These are phyloP conservation scores for Panthera tigris DNA, from an alignment of 2,113 vertebrate species.

Conservation along the genomic window DNA sequence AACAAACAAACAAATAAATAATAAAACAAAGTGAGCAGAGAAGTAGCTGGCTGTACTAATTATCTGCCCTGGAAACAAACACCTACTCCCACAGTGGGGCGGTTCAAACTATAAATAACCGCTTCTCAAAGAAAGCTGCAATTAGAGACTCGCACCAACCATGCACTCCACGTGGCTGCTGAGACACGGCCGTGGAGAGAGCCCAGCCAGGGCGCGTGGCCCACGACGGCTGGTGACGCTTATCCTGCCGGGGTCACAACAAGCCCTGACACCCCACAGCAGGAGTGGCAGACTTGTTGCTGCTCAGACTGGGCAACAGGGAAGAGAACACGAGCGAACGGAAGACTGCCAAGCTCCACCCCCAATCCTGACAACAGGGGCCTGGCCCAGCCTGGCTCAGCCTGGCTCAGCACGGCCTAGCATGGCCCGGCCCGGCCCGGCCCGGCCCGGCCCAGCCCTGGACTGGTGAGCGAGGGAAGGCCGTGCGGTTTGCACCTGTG, in stretches of 20 bases:
- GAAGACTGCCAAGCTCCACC: neutral
- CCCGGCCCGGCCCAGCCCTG: neutral
- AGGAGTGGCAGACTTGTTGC: neutral
- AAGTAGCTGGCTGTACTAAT: neutral
- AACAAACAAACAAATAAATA: no score
- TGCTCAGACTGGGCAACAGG: neutral
- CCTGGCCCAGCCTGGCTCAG: neutral
- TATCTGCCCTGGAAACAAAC: rapidly evolving
- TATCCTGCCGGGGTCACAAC: rapidly evolving
- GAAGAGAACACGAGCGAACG: neutral
- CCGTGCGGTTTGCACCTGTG: rapidly evolving
- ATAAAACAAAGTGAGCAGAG: neutral
- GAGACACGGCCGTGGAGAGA: rapidly evolving
- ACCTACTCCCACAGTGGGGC: neutral
- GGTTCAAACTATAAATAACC: neutral
- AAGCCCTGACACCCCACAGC: neutral
- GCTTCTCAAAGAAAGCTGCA: neutral
- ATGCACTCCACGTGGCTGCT: neutral
- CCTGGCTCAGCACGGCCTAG: neutral
- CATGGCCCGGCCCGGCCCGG: neutral
- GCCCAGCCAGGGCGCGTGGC: neutral
- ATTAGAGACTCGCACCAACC: rapidly evolving
- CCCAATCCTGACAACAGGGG: no score
- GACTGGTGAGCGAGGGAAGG: rapidly evolving
- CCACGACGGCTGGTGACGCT: rapidly evolving